These are phyloP conservation scores for Gasteruption jaculator DNA, from an alignment of 2,888 invertebrate species.

Conservation along the genomic window DNA sequence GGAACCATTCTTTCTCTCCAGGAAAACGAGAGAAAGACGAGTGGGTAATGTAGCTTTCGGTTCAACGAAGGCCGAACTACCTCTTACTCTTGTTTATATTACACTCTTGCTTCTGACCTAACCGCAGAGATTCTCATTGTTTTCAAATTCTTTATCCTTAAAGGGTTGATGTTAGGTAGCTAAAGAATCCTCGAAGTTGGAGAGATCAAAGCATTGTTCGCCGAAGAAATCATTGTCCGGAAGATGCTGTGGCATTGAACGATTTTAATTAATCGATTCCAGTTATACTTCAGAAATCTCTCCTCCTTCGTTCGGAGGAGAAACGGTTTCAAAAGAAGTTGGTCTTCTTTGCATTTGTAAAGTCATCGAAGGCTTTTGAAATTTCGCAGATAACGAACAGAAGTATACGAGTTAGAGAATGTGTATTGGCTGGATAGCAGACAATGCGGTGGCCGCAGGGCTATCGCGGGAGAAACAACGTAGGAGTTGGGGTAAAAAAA, in stretches of 20 bases:
- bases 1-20: constrained; percentile 30
- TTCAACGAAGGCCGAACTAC: not conserved
- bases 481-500: constrained; percentile 31
- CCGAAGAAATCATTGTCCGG: constrained; percentile 9
- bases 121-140: no score
- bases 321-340: not conserved
- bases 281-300: constrained; percentile 1
- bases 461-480: constrained; percentile 45
- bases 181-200: no score
- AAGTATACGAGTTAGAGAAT: constrained; percentile 38
- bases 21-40: no score
- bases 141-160: no score
- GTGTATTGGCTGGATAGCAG: constrained; percentile 47
- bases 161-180: no score
- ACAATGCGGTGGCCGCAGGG: constrained; percentile 51
- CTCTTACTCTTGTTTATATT: constrained; percentile 9
- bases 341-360: no score
- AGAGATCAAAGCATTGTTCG: constrained; percentile 7
- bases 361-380: no score
- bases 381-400: constrained; percentile 48
- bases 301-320: not conserved
- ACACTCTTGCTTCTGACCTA: constrained; percentile 9
- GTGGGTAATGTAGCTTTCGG: no score
- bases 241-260: constrained; percentile 1
- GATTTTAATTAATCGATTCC: not conserved